These are phyloP conservation scores for Lagria hirta DNA, from an alignment of 2,888 invertebrate genomes.

Conservation along the genomic window DNA sequence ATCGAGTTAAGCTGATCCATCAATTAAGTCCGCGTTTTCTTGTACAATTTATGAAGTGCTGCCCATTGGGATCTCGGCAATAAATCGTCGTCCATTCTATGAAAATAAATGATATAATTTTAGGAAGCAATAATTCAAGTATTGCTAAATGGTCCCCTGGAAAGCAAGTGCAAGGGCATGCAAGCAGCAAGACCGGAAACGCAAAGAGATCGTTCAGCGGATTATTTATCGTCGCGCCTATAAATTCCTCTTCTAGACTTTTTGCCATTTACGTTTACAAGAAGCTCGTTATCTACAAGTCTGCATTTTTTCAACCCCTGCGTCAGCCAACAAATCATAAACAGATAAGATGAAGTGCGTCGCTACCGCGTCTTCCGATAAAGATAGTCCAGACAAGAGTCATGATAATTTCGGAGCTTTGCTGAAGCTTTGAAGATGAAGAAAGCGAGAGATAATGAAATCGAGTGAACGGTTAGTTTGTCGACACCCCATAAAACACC, in stretches of 20 bases:
- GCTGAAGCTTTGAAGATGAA: conserved; percentile 19
- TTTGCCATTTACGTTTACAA: conserved; percentile 13
- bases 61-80: too few species aligned
- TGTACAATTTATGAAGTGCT: too few species aligned
- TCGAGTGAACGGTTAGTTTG: conserved; percentile 41
- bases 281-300: conserved; percentile 18
- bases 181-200: too few species aligned
- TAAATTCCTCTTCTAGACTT: conserved; percentile 14
- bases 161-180: too few species aligned
- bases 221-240: conserved; percentile 12
- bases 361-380: conserved; percentile 32
- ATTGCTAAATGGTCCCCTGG: too few species aligned
- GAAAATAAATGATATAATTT: too few species aligned
- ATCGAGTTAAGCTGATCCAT: too few species aligned
- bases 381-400: conserved; percentile 36
- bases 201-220: too few species aligned
- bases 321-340: conserved; percentile 43
- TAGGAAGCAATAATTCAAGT: too few species aligned
- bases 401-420: conserved; percentile 35
- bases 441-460: conserved; percentile 39
- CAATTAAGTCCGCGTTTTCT: too few species aligned
- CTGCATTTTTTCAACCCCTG: conserved; percentile 26
- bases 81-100: too few species aligned
- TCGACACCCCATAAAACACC: conserved; percentile 50
- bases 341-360: conserved; percentile 41